A percentile compares a stretch with the other conserved stretches of the same genome.
These are phyloP conservation scores for Drosophila demipolita DNA, from an alignment of 2,888 invertebrate genomes.

Conservation along the genomic window DNA sequence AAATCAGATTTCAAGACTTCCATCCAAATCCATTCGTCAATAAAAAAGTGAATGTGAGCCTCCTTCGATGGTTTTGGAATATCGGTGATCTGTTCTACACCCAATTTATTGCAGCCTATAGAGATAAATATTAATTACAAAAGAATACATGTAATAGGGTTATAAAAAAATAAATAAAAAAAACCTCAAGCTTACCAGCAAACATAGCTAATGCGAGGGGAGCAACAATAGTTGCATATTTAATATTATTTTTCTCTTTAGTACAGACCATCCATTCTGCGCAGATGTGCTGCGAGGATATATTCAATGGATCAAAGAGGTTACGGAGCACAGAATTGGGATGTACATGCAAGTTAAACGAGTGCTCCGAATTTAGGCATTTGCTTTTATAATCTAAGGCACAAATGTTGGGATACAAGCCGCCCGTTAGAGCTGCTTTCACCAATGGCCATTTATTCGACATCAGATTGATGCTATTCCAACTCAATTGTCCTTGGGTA, in stretches of 20 bases:
- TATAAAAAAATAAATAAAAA: neutral
- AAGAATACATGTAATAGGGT: neutral
- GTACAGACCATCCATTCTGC: constrained; percentile 60
- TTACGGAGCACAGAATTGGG: constrained; percentile 49
- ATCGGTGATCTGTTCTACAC: constrained; percentile 20
- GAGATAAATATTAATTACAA: neutral
- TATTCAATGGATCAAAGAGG: constrained; percentile 43
- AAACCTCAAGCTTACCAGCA: constrained; percentile 37
- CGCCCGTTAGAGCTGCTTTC: constrained; percentile 94
- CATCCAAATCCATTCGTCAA: constrained; percentile 74
- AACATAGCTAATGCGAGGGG: constrained; percentile 63
- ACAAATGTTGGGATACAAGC: constrained; percentile 90
- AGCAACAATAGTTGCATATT: constrained; percentile 50
- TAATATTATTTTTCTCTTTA: constrained; percentile 85
- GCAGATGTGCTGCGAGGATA: constrained; percentile 17
- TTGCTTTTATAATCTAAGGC: constrained; percentile 35
- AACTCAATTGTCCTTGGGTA: constrained; percentile 42
- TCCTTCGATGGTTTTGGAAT: neutral
- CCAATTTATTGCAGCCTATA: constrained; percentile 44
- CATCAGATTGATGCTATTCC: constrained; percentile 37
- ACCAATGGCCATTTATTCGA: constrained; percentile 83
- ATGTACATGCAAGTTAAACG: constrained; percentile 39
- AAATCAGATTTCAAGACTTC: constrained; percentile 35
- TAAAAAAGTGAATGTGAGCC: constrained; percentile 36
- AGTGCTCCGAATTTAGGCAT: constrained; percentile 43